Percentiles rank a stretch among this genome's conserved stretches.
These are phyloP conservation scores for Typhlomys cinereus DNA, from an alignment of 2,113 vertebrate species.

Conservation along the genomic window DNA sequence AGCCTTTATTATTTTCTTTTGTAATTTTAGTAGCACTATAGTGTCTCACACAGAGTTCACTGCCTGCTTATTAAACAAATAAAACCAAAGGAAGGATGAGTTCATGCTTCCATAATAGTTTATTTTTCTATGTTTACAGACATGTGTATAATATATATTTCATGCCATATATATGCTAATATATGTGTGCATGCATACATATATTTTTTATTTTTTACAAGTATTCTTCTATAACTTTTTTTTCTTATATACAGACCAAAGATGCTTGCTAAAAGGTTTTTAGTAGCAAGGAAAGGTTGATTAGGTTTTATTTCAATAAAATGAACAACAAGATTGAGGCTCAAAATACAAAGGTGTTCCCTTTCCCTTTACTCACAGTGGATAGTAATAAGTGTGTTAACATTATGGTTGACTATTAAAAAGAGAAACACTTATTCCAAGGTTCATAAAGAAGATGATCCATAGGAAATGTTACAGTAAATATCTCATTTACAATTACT, in stretches of 20 bases:
- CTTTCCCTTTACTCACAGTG: constrained; percentile 43
- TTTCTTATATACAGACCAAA: constrained; percentile 5
- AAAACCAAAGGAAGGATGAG: neutral
- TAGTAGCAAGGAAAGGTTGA: constrained; percentile 57
- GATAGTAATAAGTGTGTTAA: constrained; percentile 63
- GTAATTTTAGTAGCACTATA: neutral
- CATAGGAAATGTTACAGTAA: constrained; percentile 26
- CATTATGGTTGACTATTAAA: constrained; percentile 65
- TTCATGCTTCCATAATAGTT: neutral
- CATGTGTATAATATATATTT: neutral
- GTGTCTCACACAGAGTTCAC: neutral
- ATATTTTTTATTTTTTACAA: neutral
- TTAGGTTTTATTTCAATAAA: constrained; percentile 71
- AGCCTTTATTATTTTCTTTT: neutral
- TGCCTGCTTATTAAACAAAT: neutral
- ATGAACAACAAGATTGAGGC: constrained; percentile 64
- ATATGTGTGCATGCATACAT: neutral
- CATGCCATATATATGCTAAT: neutral
- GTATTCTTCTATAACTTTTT: constrained; percentile 3
- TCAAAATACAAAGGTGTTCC: constrained; percentile 73
- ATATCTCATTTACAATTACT: constrained; percentile 30
- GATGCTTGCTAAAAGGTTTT: constrained; percentile 50
- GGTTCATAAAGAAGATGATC: constrained; percentile 25
- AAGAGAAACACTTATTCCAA: constrained; percentile 55
- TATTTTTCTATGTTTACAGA: neutral